A percentile compares a stretch with the other conserved stretches of the same genome.
These are phyloP conservation scores for Bubo bubo DNA, from an alignment of 2,113 vertebrate genomes.

Conservation along the genomic window DNA sequence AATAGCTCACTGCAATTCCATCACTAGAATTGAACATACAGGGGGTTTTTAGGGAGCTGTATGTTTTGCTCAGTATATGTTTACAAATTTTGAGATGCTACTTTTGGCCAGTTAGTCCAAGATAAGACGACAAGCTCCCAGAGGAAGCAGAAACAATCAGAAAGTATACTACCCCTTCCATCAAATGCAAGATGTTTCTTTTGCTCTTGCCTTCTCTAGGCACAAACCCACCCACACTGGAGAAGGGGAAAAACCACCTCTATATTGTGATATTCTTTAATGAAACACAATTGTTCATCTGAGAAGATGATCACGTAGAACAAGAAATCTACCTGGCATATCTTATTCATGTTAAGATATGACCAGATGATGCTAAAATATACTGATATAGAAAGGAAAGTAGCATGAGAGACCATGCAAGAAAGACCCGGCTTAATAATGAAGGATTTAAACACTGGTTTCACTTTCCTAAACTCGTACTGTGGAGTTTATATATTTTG, in stretches of 20 bases:
- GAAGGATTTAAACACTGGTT: neutral
- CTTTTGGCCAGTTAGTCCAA: neutral
- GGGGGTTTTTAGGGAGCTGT: rapidly evolving
- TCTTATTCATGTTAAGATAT: neutral
- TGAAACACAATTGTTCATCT: neutral
- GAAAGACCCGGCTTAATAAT: neutral
- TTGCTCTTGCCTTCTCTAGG: neutral
- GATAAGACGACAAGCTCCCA: neutral
- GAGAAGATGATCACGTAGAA: neutral
- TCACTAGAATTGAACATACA: neutral
- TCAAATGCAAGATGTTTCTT: neutral
- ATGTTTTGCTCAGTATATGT: neutral
- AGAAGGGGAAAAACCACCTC: neutral
- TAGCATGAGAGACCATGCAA: neutral
- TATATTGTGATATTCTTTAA: neutral
- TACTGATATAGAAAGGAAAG: neutral
- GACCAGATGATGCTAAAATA: neutral
- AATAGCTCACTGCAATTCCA: neutral
- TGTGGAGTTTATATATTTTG: neutral
- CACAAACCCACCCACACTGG: neutral
- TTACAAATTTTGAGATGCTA: neutral
- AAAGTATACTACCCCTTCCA: neutral
- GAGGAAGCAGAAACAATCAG: neutral
- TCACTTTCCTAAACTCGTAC: neutral
- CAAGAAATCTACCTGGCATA: neutral